Conservation (phyloP, 2,113 vertebrate genomes). For the Coracopsis vasa region DNA sequence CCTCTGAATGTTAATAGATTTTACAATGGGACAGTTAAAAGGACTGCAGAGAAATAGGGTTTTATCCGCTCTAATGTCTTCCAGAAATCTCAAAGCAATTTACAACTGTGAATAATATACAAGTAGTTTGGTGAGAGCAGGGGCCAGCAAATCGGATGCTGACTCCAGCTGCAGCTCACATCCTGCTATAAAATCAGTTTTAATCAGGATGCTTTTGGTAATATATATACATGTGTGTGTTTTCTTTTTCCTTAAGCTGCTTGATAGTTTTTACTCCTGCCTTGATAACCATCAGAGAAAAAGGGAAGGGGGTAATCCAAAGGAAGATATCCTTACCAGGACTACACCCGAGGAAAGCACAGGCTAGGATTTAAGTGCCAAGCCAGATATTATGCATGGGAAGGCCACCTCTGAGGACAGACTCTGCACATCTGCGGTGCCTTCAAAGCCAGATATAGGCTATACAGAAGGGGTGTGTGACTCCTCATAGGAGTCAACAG, state of each 20-base stretch:
- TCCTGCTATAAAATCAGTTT: slow-evolving; percentile 2
- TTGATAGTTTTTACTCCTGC: background rate
- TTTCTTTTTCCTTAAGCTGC: background rate
- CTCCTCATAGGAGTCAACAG: background rate
- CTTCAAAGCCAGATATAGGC: background rate
- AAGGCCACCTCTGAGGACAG: background rate
- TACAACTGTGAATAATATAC: slow-evolving; percentile 34
- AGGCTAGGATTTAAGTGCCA: background rate
- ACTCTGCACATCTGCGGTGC: background rate
- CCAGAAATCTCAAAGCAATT: slow-evolving; percentile 58
- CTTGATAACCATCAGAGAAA: background rate
- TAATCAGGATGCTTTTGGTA: background rate
- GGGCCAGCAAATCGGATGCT: background rate
- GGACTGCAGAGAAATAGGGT: slow-evolving; percentile 19
- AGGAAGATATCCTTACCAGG: too few relatives aligned
- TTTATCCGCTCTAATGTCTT: slow-evolving; percentile 13
- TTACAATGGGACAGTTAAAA: slow-evolving; percentile 19
- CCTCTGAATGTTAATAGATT: slow-evolving; percentile 46
- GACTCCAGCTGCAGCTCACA: background rate
- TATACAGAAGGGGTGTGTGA: too few relatives aligned
- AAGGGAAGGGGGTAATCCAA: background rate
- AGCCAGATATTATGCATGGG: background rate
- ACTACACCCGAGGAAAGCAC: fast-evolving
- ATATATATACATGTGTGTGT: background rate
- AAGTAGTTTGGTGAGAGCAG: background rate